Base-by-base conservation (phyloP, 2,888 invertebrate species). In the Perithous albicinctus region DNA sequence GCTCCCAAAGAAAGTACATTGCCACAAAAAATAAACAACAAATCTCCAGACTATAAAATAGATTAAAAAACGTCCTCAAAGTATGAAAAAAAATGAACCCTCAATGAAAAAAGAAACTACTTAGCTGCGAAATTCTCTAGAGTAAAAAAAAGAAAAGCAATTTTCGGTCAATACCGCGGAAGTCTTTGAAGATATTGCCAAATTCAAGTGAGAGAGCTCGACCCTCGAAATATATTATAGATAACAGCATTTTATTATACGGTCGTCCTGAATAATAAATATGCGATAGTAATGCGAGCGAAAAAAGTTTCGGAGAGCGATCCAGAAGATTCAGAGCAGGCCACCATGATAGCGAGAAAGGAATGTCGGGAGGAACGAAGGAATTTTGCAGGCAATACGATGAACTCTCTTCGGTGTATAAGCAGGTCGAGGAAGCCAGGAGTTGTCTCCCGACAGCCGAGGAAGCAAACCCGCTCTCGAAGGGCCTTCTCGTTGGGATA, bases 371-470 rank as follows among this genome's bases (percentile, higher is more conserved):
- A 73, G 66, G 29, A 46, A 38, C 64, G 64, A 12, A 48, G 78
- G 67, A 61, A 79, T 78, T 78, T 78, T 48, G 29, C 67, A 41
- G 73, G 38, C 59, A 26, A n/a, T 38, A 66, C 38, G 35, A n/a
- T 18, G 51, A 3, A 7, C 32, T 46, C 32, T 46, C 41, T 29
- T 7, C 35, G 38, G 26, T 4, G 29, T 15, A 26, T n/a, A 56
- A 56, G 56, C 29, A 26, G 56, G 56, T 29, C 56, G 29, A 56
- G n/a, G n/a, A 56, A 29, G 7, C 26, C 29, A 29, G 56, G 56
- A 56, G 26, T 7, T 6, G 3, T n/a, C n/a, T 15, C 35, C 35
- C 29, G 59, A 59, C 59, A 35, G 15, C 26, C 48, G 54, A 15
- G 26, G 29, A 29, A 56, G 29, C 56, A 29, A 20, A 6, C 5